Conservation (phyloP, 2,797 vertebrate genomes). For the Micromesistius poutassou region DNA sequence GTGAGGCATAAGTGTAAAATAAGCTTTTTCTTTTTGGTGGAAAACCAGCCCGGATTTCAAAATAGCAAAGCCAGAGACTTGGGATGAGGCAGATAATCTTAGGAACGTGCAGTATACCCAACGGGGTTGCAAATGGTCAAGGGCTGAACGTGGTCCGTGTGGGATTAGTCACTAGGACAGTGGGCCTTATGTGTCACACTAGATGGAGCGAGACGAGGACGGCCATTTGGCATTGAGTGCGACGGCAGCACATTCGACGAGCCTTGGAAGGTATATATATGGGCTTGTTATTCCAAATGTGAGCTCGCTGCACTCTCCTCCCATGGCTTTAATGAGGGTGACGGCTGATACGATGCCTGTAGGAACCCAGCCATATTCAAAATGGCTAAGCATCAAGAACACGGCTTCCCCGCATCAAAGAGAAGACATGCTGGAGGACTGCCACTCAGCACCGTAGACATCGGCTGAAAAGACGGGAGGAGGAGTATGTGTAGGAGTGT, state of each 20-base stretch:
- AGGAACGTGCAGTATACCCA: not conserved
- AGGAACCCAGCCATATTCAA: not conserved
- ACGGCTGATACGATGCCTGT: not conserved
- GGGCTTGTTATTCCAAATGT: not conserved
- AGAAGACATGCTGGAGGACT: not conserved
- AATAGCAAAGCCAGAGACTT: not conserved
- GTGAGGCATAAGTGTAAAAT: not conserved
- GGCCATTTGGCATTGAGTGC: not conserved
- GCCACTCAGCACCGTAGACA: not conserved
- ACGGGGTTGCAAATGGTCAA: too few relatives aligned
- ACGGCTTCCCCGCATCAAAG: not conserved
- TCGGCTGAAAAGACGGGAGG: not conserved
- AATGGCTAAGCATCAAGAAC: not conserved
- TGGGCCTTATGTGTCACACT: too few relatives aligned
- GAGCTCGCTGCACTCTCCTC: not conserved
- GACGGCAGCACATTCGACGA: not conserved
- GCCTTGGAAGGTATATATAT: not conserved
- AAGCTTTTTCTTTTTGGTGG: not conserved
- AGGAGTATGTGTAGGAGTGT: not conserved
- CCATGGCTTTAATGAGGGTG: not conserved
- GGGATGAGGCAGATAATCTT: not conserved
- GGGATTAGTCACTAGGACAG: too few relatives aligned
- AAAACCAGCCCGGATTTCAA: not conserved
- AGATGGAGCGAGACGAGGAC: too few relatives aligned
- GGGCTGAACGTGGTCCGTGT: too few relatives aligned